Conservation (phyloP, 2,113 vertebrate species). For the Pandion haliaetus region DNA sequence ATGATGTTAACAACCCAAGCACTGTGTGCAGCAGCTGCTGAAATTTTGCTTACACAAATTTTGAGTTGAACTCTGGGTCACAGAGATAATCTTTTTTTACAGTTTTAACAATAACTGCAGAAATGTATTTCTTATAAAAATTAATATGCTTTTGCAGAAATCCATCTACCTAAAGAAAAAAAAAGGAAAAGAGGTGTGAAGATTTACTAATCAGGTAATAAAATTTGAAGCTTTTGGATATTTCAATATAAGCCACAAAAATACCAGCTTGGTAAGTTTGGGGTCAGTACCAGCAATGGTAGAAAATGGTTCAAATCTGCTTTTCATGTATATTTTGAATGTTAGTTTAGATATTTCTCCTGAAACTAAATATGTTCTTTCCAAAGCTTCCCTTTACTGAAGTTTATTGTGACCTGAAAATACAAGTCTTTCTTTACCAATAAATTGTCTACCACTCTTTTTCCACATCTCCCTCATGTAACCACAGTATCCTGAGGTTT, state of each 20-base stretch:
- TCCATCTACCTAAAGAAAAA: conserved; percentile 64
- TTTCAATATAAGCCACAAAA: neutral
- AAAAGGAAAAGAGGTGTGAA: neutral
- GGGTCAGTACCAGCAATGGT: neutral
- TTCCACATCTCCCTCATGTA: neutral
- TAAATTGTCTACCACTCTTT: neutral
- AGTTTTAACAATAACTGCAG: conserved; percentile 67
- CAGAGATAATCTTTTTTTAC: conserved; percentile 75
- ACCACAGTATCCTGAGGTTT: neutral
- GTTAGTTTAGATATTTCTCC: neutral
- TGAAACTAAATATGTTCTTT: neutral
- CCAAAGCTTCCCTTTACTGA: neutral
- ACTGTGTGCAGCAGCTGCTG: conserved; percentile 72
- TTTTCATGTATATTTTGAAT: neutral
- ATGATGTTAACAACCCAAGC: conserved; percentile 79
- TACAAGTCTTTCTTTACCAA: neutral
- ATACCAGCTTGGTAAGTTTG: neutral
- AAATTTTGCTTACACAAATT: conserved; percentile 80
- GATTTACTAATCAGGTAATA: neutral
- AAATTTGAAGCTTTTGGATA: neutral
- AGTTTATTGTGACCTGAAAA: neutral
- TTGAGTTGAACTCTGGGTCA: conserved; percentile 79
- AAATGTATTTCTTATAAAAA: conserved; percentile 81
- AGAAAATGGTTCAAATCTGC: neutral
- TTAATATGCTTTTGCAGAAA: conserved; percentile 77